Percentiles rank a stretch among this genome's conserved stretches.
These are phyloP conservation scores for Philopedon plagiatum DNA, from an alignment of 2,888 invertebrate species.

Conservation along the genomic window DNA sequence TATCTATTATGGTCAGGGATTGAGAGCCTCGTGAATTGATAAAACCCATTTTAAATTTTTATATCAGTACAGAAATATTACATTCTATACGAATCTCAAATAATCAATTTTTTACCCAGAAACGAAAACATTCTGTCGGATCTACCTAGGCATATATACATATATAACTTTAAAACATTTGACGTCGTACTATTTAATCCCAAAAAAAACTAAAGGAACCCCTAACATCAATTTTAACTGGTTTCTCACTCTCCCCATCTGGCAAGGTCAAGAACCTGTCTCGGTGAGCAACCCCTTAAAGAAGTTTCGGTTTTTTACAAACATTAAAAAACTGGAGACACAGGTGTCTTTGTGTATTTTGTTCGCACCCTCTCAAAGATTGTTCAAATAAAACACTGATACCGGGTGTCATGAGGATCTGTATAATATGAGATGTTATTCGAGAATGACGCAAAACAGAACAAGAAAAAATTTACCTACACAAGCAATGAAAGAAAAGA, in stretches of 20 bases:
- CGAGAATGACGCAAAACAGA: too few species aligned
- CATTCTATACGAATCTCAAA: too few species aligned
- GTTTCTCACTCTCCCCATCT: conserved; percentile 49
- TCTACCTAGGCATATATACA: not conserved
- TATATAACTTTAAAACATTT: not conserved
- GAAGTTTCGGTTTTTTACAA: conserved; percentile 45
- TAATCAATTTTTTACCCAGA: too few species aligned
- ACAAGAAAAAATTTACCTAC: too few species aligned
- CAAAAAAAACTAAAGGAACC: conserved; percentile 27
- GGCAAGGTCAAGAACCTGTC: conserved; percentile 48
- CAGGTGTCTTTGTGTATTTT: conserved; percentile 36
- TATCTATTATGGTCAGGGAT: too few species aligned
- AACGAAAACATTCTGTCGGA: too few species aligned
- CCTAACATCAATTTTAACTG: conserved; percentile 43
- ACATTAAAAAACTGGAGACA: conserved; percentile 20
- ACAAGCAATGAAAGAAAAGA: too few species aligned
- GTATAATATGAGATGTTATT: too few species aligned
- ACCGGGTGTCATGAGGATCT: not conserved
- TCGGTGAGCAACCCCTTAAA: conserved; percentile 23
- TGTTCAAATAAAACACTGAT: conserved; percentile 20
- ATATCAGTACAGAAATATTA: too few species aligned
- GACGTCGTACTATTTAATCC: conserved; percentile 6
- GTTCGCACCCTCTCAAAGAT: conserved; percentile 30
- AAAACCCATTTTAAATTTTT: too few species aligned
- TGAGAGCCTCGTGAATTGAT: too few species aligned